Conservation (phyloP, 2,797 vertebrate genomes). For the Mico argentatus region DNA sequence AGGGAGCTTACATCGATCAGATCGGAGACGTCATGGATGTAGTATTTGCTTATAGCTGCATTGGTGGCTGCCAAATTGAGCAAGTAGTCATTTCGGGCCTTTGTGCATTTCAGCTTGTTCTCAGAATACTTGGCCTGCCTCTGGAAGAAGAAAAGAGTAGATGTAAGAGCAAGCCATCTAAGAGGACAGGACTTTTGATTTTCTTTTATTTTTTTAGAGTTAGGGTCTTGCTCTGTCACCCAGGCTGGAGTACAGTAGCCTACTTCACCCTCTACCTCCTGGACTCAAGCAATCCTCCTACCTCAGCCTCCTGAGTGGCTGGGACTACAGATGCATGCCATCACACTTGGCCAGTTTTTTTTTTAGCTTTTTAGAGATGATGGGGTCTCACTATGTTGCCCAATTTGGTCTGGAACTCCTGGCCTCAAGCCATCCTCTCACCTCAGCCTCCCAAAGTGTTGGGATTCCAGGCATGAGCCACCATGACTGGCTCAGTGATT, state of each 20-base stretch:
- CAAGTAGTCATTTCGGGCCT: slow-evolving; percentile 97
- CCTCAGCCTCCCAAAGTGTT: not conserved
- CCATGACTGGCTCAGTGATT: not conserved
- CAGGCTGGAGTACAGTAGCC: not conserved
- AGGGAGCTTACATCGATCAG: slow-evolving; percentile 94
- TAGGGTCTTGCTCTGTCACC: not conserved
- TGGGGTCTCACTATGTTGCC: not conserved
- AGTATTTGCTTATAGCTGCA: slow-evolving; percentile 96
- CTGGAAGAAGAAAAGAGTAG: slow-evolving; percentile 81
- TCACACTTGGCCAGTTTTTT: not conserved
- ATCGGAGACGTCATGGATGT: slow-evolving; percentile 98
- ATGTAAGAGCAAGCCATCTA: not conserved
- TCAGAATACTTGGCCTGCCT: slow-evolving; percentile 99
- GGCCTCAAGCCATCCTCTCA: not conserved
- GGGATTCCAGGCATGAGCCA: not conserved
- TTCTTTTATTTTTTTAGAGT: not conserved
- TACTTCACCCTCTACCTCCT: not conserved
- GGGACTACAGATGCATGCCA: not conserved
- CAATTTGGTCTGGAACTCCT: not conserved
- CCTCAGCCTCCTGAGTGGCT: not conserved
- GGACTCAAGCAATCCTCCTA: not conserved
- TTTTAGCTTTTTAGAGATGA: not conserved
- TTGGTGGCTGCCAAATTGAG: slow-evolving; percentile 97
- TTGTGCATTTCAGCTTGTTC: slow-evolving; percentile 99
- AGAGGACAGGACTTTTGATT: not conserved